phyloP scores from a whole-genome alignment of 2,113 vertebrate species.

The Dicentrarchus labrax region DNA sequence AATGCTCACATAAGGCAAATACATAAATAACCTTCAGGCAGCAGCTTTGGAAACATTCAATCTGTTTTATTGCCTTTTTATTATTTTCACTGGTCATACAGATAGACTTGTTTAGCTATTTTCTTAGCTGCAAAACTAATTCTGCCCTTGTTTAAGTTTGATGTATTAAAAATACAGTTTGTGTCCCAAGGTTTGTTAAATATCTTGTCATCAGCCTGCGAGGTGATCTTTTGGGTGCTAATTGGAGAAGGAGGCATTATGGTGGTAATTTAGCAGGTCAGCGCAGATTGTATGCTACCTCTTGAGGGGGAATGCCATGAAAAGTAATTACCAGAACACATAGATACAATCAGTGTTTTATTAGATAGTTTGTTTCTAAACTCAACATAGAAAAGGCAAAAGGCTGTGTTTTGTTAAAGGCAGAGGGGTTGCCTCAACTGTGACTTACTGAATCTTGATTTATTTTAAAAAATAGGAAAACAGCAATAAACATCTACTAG shows the following conservation, averaged over 20 bases:
- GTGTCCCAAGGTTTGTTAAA: conserved; percentile 23
- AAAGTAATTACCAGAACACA: conserved; percentile 66
- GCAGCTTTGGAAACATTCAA: neutral
- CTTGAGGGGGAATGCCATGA: conserved; percentile 55
- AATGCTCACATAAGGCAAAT: neutral
- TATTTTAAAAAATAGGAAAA: neutral
- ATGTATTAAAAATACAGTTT: conserved; percentile 15
- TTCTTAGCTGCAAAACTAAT: neutral
- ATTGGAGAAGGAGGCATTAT: conserved; percentile 50
- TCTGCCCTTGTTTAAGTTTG: neutral
- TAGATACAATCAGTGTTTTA: conserved; percentile 58
- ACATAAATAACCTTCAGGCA: neutral
- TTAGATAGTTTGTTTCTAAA: conserved; percentile 44
- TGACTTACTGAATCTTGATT: conserved; percentile 8
- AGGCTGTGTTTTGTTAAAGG: neutral
- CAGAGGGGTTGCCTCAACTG: neutral
- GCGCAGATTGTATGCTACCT: conserved; percentile 45
- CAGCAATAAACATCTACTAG: neutral
- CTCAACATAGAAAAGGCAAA: neutral
- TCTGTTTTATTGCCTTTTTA: neutral
- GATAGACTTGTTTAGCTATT: neutral
- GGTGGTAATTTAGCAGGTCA: conserved; percentile 61
- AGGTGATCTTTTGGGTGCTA: conserved; percentile 53
- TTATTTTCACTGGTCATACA: neutral
- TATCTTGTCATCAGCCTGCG: neutral